phyloP scores from a whole-genome alignment of 2,113 vertebrate species.

The Gobius niger region DNA sequence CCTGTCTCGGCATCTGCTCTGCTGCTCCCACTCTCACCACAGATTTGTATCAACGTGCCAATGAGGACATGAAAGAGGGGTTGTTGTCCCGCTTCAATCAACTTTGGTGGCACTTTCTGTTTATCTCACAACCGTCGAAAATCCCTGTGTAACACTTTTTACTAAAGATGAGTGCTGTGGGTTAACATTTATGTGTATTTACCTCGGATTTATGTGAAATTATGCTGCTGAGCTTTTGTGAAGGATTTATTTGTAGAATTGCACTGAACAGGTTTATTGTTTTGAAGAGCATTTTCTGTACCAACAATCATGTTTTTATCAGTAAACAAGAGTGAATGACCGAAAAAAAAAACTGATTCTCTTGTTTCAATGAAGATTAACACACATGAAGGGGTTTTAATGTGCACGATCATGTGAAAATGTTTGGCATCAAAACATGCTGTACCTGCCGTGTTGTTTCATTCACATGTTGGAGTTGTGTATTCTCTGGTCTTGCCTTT shows the following conservation, averaged over 20 bases:
- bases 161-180: conserved; percentile 46
- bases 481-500: neutral
- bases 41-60: conserved; percentile 14
- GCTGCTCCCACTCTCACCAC: conserved; percentile 37
- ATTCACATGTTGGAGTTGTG: neutral
- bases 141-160: conserved; percentile 43
- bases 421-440: neutral
- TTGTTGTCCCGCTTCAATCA: conserved; percentile 48
- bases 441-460: neutral
- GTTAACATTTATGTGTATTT: conserved; percentile 39
- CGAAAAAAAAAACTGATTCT: neutral
- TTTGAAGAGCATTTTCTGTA: neutral
- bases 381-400: neutral
- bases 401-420: neutral
- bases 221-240: conserved; percentile 3
- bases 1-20: conserved; percentile 31
- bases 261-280: neutral
- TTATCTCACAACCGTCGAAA: conserved; percentile 46
- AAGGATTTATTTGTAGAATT: neutral
- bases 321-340: neutral
- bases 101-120: conserved; percentile 37
- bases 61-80: conserved; percentile 23
- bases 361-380: conserved; percentile 25
- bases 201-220: conserved; percentile 22
- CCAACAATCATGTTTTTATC: neutral